A percentile compares a stretch with the other conserved stretches of the same genome.
Evolutionary conservation across 2,888 invertebrate genomes (phyloP).

Genomic region (Cheilosia soror): DNA sequence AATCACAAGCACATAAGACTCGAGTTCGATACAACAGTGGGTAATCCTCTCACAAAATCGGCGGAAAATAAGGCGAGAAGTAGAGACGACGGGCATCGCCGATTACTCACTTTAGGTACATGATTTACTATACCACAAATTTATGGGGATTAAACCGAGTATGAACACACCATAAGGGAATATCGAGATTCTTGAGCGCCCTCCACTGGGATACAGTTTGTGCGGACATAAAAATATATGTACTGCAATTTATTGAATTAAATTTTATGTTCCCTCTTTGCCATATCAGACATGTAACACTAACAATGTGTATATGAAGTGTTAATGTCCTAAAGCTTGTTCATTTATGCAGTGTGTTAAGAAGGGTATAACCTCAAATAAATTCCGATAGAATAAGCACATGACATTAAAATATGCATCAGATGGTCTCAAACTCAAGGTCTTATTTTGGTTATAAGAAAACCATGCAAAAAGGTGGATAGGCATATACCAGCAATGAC

Average conservation of each 20-base stretch:
- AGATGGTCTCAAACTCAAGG: background rate
- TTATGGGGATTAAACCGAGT: slow-evolving; percentile 54
- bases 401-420: background rate
- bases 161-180: slow-evolving; percentile 28
- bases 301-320: slow-evolving; percentile 35
- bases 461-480: background rate
- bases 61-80: slow-evolving; percentile 7
- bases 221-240: slow-evolving; percentile 30
- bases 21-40: slow-evolving; percentile 12
- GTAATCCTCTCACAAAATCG: slow-evolving; percentile 42
- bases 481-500: background rate
- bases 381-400: slow-evolving; percentile 1
- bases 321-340: slow-evolving; percentile 37
- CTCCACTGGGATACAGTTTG: slow-evolving; percentile 16
- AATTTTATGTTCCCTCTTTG: background rate
- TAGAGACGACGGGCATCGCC: slow-evolving; percentile 18
- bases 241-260: slow-evolving; percentile 44
- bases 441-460: background rate
- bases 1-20: slow-evolving; percentile 36
- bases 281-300: background rate
- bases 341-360: slow-evolving; percentile 16
- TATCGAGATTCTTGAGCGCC: slow-evolving; percentile 26
- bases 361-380: slow-evolving; percentile 20
- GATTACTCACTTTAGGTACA: slow-evolving; percentile 58
- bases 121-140: slow-evolving; percentile 63